Evolutionary conservation across 2,888 invertebrate genomes (phyloP), one percentile per base, ranked within the genome.

Genomic region (Polia nebulosa): DNA sequence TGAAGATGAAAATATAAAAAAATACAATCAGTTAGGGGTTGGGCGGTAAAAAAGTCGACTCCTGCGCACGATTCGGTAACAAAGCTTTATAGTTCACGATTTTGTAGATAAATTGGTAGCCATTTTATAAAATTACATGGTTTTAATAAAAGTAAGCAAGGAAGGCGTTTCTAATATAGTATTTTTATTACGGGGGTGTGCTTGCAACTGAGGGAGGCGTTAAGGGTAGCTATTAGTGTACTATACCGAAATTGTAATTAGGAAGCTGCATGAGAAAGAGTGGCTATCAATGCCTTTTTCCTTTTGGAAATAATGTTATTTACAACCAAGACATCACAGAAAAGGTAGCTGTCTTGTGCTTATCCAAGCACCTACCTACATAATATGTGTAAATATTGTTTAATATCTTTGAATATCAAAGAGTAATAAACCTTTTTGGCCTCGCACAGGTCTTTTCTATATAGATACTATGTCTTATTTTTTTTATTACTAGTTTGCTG

Each of bases 111-210:
- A 92, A 92, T 92, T 90, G 89, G 88, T 88, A 88, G 87, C 89
- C 81, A 89, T 93, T 91, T 91, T 86, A 87, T 86, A 89, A 93
- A 92, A 94, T 94, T 92, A 94, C 91, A 93, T 88, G 92, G 90
- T 87, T 87, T 85, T 89, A 88, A 89, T 88, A 87, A 88, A 86
- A 86, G 80, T 84, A 85, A 82, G 85, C 84, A 85, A 88, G 86
- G 91, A 85, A 91, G 94, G 94, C 92, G 93, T 92, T 91, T 85
- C 89, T 91, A 90, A 93, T 91, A 85, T 83, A 85, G 83, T 84
- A 86, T 87, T 88, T 88, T 87, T 85, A 85, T 83, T 83, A 72
- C 86, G 89, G 91, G 93, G 92, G 88, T 88, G 91, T 85, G 82
- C 87, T 80, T 70, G 89, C 87, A 89, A 86, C 91, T 89, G 81